Base-by-base conservation (phyloP, 1,140 invertebrate genomes). In the Drosophila suzukii region DNA sequence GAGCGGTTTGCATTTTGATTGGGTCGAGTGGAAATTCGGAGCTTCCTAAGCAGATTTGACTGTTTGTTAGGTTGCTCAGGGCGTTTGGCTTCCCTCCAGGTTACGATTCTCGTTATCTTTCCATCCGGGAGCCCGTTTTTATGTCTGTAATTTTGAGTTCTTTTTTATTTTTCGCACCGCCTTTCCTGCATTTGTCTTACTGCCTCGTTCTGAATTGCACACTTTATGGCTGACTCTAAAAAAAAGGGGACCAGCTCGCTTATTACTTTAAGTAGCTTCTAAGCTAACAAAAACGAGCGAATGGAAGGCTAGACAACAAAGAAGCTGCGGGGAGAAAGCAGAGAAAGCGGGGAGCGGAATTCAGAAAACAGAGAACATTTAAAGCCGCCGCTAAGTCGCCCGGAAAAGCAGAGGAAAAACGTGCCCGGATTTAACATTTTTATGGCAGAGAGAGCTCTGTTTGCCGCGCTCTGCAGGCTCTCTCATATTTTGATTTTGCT, bases 351-450 rank as follows among this genome's bases (percentile, higher is more conserved):
- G 15, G 13, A 12, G 24, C 13, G 15, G 27, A 65, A 32, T 11
- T 11, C 65, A 20, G 27, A 20, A 34, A 44, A n/a, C 38, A 43
- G 58, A 43, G 24, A 44, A 10, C 53, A 12, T 66, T 85, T 88
- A 78, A 88, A 85, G 75, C 68, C 70, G 70, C 83, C 75, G 70
- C 58, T 51, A 57, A 63, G 81, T 73, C 82, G 75, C 53, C 20
- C 39, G 13, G 49, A 44, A 67, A 63, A 53, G 20, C 46, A 32
- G 36, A 6, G 7, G 2, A 54, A 75, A 62, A 72, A 62, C 55
- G 66, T 70, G 77, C 55, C 38, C 39, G 54, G 11, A 50, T 11
- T 13, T 43, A 34, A 77, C 81, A 66, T 66, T 81, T 81, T 83
- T 84, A 84, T 83, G 15, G 80, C 60, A 85, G 62, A 84, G 62